Evolutionary conservation across 2,888 invertebrate species (phyloP).

Genomic region (Pheosia tremula): DNA sequence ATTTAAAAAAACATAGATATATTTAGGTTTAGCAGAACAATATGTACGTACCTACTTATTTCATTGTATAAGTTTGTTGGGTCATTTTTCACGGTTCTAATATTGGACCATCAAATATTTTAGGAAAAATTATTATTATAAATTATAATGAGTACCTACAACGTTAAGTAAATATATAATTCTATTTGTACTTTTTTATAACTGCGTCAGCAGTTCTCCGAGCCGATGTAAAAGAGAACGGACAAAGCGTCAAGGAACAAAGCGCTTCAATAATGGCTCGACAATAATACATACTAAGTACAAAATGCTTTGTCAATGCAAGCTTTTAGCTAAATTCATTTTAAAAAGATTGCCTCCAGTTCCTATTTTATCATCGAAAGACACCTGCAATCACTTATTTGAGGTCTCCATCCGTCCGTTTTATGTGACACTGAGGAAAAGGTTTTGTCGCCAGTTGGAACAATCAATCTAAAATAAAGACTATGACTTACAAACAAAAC

Average conservation of each 20-base stretch:
- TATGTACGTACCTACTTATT: no score
- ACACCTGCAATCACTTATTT: constrained; percentile 18
- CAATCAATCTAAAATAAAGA: no score
- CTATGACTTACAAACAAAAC: no score
- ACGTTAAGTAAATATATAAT: neutral
- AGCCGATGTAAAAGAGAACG: constrained; percentile 51
- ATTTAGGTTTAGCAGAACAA: neutral
- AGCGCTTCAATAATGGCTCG: constrained; percentile 54
- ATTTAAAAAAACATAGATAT: neutral
- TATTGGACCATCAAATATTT: no score
- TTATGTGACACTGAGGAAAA: neutral
- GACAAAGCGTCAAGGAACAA: constrained; percentile 55
- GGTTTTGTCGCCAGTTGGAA: neutral
- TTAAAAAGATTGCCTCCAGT: constrained; percentile 32
- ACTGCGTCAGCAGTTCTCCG: constrained; percentile 45
- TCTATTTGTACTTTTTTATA: constrained; percentile 26
- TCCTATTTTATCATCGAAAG: constrained; percentile 24
- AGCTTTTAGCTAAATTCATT: constrained; percentile 41
- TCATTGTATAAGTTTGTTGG: no score
- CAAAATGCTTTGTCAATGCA: constrained; percentile 44
- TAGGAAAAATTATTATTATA: no score
- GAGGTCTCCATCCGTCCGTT: neutral
- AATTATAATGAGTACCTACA: neutral
- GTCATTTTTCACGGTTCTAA: no score
- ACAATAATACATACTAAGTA: constrained; percentile 48